Evolutionary conservation across 2,888 invertebrate genomes (phyloP), one percentile per base, ranked within the genome.

Genomic region (Masnerella sp.): DNA sequence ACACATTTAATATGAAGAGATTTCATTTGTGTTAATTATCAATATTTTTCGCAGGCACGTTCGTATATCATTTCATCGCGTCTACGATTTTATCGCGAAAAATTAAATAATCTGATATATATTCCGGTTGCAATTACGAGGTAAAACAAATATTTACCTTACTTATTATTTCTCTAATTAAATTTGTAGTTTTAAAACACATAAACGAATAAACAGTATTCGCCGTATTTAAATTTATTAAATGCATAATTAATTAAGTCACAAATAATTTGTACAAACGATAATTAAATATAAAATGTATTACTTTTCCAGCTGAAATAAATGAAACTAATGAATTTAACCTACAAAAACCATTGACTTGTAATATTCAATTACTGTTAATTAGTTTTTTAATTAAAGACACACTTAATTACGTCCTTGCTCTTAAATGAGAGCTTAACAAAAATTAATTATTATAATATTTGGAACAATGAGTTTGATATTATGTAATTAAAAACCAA

Each of bases 291-390:
- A 12, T 14, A 25, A 11, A 58, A 36, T 17, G 32, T 58, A 40
- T 45, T 42, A 32, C 45, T 58, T 58, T 34, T 58, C 18, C 8
- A 7, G 12, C 11, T 15, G 11, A 40, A 40, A 25, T 58, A 45
- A 45, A 45, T 58, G 42, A 43, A 56, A 43, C 56, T 42, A 56
- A 56, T 56, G 42, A 56, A 56, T 43, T 56, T 43, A 17, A 32
- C 15, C 15, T 9, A 20, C 43, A 40, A 56, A 56, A 56, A 43
- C 42, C 42, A 43, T 56, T 20, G 56, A 43, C 56, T 56, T 43
- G 42, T 42, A 22, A 43, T 56, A 56, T 43, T 56, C 42, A 56
- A 42, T 54, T 54, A 56, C 43, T 42, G 42, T 43, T 56, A 56
- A 56, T 56, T 56, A 56, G 18, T 43, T 43, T 56, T 32, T 56